Evolutionary conservation across 2,888 invertebrate genomes (phyloP), one percentile per base, ranked within the genome.

Genomic region (Synergus umbraculus): DNA sequence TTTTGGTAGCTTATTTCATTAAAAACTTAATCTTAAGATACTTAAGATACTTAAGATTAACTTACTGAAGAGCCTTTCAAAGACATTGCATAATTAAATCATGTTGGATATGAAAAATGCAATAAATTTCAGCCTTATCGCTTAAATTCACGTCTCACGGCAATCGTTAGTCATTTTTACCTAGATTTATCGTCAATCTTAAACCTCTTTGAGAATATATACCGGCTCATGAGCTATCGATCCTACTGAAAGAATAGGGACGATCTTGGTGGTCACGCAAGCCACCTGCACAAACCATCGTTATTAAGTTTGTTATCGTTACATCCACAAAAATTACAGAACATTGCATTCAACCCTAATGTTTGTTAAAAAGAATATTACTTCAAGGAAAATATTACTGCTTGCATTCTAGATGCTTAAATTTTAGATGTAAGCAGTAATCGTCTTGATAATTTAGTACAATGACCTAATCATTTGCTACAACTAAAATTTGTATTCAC

Each of bases 141-240:
- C 46, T 69, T 69, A 49, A 49, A 69, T 69, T 46, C 67, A 49
- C 67, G 22, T 69, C 46, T 46, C 67, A 46, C 67, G 67, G 46
- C 46, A 69, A 69, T 54, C 67, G 67, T 69, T 49, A 13, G 22
- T 69, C 67, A 69, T 69, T 69, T 69, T 69, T 49, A 49, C 46
- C 46, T 49, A 46, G 46, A 69, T 46, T 46, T 69, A 69, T 69
- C 67, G 46, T 22, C 46, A 69, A 49, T 69, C 67, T 69, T 44
- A 29, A 69, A 46, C 46, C 67, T 69, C 67, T 49, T 69, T 69
- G 18, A 49, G 46, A 22, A 69, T 10, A 49, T 46, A 69, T 69
- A 69, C 13, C 67, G 67, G 44, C 46, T 67, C 22, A 29, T 29
- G 13, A 44, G 67, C 46, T 54, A 69, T 69, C 67, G 67, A 69